A percentile compares a stretch with the other conserved stretches of the same genome.
These are phyloP conservation scores for Gallinago jamesoni DNA, from an alignment of 2,113 vertebrate genomes.

Conservation along the genomic window DNA sequence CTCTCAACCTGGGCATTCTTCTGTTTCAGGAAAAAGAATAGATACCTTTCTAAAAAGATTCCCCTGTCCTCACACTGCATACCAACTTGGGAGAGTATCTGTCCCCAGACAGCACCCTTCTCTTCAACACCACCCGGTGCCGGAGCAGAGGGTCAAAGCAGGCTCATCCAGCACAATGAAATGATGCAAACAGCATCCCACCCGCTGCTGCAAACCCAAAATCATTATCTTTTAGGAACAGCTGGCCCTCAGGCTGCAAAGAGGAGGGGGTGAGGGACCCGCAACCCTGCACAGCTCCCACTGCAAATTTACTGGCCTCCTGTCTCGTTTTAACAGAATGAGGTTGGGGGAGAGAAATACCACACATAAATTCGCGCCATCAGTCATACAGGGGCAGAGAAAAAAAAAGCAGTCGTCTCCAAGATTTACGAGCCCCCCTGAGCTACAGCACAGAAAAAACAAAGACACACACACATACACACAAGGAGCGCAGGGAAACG, in stretches of 20 bases:
- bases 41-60: neutral
- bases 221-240: conserved; percentile 5
- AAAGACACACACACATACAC: conserved; percentile 67
- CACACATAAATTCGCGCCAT: conserved; percentile 77
- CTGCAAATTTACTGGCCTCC: conserved; percentile 47
- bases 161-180: neutral
- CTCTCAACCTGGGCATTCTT: neutral
- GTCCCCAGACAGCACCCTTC: neutral
- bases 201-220: neutral
- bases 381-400: conserved; percentile 52
- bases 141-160: neutral
- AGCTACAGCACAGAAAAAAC: conserved; percentile 72
- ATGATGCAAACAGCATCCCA: neutral
- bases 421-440: conserved; percentile 77
- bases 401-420: conserved; percentile 66
- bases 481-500: neutral
- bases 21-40: neutral
- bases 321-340: neutral
- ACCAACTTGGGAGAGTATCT: neutral
- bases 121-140: neutral
- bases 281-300: neutral
- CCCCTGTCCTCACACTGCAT: neutral
- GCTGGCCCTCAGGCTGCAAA: conserved; percentile 13
- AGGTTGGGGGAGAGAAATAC: conserved; percentile 59
- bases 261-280: neutral